Evolutionary conservation across 2,888 invertebrate genomes (phyloP), one percentile per base, ranked within the genome.

Genomic region (Fabriciana adippe): DNA sequence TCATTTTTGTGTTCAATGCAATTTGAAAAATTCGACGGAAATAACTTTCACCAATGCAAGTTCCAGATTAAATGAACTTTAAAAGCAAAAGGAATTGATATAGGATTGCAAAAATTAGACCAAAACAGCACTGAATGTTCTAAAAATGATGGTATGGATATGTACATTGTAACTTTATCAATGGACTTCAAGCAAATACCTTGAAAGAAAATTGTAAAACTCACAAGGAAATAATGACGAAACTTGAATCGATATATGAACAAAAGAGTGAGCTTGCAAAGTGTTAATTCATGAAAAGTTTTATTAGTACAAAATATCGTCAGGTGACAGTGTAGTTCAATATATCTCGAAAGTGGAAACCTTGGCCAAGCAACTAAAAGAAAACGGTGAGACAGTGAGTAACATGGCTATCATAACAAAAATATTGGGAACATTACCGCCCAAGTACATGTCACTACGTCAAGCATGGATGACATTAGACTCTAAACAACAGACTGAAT

Each of bases 301-400:
- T 66, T 73, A n/a, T 62, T 70, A 73, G 8, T 61, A 76, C 51
- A 73, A 70, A 64, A 74, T 75, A 72, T 64, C 53, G 14, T 15
- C 64, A 18, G 21, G 3, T 62, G 75, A 78, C 41, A 75, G 50
- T 6, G 55, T 78, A 1, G 77, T 78, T 6, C 75, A 78, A 66
- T 75, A 78, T 51, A 70, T 78, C 0, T 68, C 74, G 0, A 77
- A 74, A 54, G 74, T 76, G 0, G 76, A 76, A 72, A 73, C 6
- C 6, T 35, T 35, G 6, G 35, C 35, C 35, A 35, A 6, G 35
- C 35, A 35, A 6, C 6, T 6, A 6, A 35, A 35, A 35, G 35
- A 6, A 35, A 35, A 6, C 6, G 35, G 35, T 6, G 35, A 35
- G 6, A 35, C 6, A 6, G 35, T 6, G 0, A 35, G 35, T 35